Evolutionary conservation across 1,140 invertebrate species (phyloP), one percentile per base, ranked within the genome.

Genomic region (Chionoecetes opilio): DNA sequence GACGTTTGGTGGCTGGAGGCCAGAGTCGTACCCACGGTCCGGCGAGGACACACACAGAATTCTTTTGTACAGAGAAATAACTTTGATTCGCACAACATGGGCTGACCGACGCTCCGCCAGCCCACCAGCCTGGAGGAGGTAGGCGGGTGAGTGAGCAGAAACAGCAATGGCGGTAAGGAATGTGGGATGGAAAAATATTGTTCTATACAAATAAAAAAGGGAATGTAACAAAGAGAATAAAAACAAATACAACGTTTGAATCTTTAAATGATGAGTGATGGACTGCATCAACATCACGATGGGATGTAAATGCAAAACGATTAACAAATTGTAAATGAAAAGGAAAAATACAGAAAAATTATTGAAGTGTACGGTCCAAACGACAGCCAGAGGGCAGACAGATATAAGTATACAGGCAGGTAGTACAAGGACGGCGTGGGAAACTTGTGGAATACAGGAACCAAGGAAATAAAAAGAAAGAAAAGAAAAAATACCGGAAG

Each of bases 11-110:
- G 63, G 63, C 63, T 75, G 63, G 63, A 75, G 63, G 63, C 63
- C 26, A 75, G 63, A 75, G 63, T 6, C 46, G 46, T 53, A 53
- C 46, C 38, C 46, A 53, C 46, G 46, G 46, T 53, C 46, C 11
- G 46, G n/a, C 21, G 63, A 75, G 63, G n/a, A 17, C n/a, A 26
- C 63, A 75, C n/a, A 75, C 63, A 21, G 63, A 75, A 75, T 75
- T 75, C 63, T 75, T 75, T 75, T 75, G 63, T n/a, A 75, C 63
- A 75, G 21, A n/a, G 63, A 26, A n/a, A 75, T 75, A 75, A 75
- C 63, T 75, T 26, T n/a, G 63, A 75, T 26, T 75, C 63, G 63
- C 21, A 75, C 21, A 75, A 75, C 63, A 75, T 75, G 63, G 63
- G 21, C 8, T 75, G 63, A 75, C 63, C 21, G 63, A 75, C 63